These are phyloP conservation scores for Bicyclus anynana DNA, from an alignment of 1,140 invertebrate species.

Conservation along the genomic window DNA sequence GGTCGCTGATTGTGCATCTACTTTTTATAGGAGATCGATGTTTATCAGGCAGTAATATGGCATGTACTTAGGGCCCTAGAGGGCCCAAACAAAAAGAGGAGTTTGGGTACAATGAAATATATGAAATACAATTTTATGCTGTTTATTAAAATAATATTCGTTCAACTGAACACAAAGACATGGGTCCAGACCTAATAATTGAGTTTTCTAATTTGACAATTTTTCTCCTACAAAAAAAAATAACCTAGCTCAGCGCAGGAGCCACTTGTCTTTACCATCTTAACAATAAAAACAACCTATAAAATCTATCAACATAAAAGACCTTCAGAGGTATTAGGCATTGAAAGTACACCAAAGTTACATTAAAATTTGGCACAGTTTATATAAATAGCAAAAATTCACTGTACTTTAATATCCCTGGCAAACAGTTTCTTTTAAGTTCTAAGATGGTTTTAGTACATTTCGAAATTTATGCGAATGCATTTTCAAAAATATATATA, in stretches of 20 bases:
- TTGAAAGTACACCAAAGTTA: constrained; percentile 36
- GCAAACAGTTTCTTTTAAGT: constrained; percentile 36
- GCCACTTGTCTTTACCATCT: constrained; percentile 61
- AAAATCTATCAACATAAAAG: constrained; percentile 74
- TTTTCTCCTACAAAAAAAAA: constrained; percentile 54
- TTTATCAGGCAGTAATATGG: no score
- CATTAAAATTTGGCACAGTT: constrained; percentile 69
- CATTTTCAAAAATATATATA: constrained; percentile 23
- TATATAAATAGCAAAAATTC: constrained; percentile 36
- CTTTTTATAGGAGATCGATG: no score
- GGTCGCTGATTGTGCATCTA: no score
- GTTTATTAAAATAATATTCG: constrained; percentile 77
- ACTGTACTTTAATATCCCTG: constrained; percentile 42
- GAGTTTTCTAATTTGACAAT: constrained; percentile 71
- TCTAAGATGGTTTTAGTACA: constrained; percentile 69
- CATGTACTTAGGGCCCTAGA: no score
- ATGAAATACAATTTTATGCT: constrained; percentile 64
- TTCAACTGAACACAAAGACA: constrained; percentile 73
- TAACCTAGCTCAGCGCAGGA: constrained; percentile 41
- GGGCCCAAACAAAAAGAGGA: no score
- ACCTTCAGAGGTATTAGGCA: constrained; percentile 55
- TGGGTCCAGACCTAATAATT: constrained; percentile 73
- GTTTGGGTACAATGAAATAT: constrained; percentile 44
- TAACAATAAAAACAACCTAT: constrained; percentile 76
- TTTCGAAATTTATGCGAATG: constrained; percentile 28